Evolutionary conservation across 2,113 vertebrate species (phyloP).

Genomic region (Onychostoma macrolepis): DNA sequence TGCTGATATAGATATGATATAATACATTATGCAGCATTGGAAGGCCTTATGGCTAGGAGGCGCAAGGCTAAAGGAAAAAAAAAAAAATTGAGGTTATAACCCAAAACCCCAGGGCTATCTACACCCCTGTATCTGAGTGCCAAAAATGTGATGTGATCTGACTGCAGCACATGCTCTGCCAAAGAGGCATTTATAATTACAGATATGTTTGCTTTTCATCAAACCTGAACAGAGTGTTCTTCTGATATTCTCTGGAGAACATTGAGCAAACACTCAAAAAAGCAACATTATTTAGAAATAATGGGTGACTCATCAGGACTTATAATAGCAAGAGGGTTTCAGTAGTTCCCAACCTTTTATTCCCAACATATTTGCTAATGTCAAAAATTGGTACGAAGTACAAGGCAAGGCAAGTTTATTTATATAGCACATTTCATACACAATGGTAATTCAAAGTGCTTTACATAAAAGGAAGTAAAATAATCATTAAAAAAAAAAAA

Average conservation of each 20-base stretch:
- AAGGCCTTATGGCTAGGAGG: neutral
- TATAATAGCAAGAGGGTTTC: neutral
- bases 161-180: neutral
- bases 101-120: neutral
- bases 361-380: no score
- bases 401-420: no score
- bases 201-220: neutral
- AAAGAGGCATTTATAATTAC: constrained; percentile 2
- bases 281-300: neutral
- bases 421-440: no score
- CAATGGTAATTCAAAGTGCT: no score
- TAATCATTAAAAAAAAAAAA: no score
- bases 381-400: no score
- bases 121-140: neutral
- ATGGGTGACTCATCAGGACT: neutral
- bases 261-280: constrained; percentile 1
- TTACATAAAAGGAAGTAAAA: no score
- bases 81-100: neutral
- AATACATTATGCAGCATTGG: neutral
- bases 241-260: neutral
- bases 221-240: constrained; percentile 7
- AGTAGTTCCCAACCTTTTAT: neutral
- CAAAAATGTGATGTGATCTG: neutral
- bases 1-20: neutral
- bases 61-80: neutral